Evolutionary conservation across 2,888 invertebrate species (phyloP).

Genomic region (Fragum fragum): DNA sequence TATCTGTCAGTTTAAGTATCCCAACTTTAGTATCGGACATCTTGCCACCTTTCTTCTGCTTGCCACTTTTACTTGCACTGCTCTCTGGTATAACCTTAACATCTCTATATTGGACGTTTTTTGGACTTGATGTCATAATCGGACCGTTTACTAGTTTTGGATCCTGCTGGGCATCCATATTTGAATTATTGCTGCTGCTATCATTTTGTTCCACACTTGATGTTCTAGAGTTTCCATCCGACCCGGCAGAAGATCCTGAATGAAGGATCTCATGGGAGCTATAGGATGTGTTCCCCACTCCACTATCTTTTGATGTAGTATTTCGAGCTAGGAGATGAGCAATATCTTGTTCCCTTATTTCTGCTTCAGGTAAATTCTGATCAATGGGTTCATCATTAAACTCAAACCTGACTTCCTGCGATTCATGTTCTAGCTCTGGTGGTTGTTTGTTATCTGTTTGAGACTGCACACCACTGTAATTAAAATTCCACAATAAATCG

Average conservation of each 20-base stretch:
- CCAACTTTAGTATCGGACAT: background rate
- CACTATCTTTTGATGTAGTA: constrained; percentile 45
- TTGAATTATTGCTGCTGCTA: background rate
- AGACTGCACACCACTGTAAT: background rate
- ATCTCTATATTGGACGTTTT: constrained; percentile 8
- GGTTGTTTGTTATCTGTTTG: background rate
- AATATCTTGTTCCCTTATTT: background rate
- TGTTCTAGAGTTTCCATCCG: background rate
- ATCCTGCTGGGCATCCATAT: background rate
- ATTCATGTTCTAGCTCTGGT: background rate
- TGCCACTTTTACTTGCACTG: too few relatives aligned
- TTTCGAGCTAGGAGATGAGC: constrained; percentile 19
- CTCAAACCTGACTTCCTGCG: constrained; percentile 45
- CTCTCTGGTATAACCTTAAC: background rate
- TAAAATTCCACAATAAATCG: too few relatives aligned
- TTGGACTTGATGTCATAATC: constrained; percentile 63
- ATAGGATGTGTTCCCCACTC: constrained; percentile 47
- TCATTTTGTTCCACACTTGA: background rate
- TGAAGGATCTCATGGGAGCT: constrained; percentile 25
- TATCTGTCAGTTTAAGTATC: background rate
- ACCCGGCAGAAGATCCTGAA: background rate
- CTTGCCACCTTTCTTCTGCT: background rate
- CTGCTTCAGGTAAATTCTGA: constrained; percentile 14
- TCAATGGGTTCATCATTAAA: constrained; percentile 43
- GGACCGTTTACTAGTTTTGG: constrained; percentile 30